Base-by-base conservation (phyloP, 2,113 vertebrate species). In the Prunella himalayana region DNA sequence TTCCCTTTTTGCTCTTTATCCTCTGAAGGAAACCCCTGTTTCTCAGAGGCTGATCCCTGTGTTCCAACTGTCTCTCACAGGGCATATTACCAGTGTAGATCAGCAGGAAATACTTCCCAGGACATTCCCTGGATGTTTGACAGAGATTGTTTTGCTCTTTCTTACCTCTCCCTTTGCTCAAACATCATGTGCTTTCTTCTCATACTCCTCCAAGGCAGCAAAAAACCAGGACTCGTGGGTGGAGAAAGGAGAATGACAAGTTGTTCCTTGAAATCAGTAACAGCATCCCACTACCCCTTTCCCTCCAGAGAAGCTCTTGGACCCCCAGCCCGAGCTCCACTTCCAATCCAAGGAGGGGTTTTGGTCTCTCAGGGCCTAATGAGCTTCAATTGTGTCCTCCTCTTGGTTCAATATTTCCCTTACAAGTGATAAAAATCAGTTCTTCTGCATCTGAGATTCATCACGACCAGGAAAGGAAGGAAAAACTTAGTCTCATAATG, bases 1-100 rank as follows among this genome's bases (percentile, higher is more conserved):
- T 31, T 57, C 45, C 11, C 23, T 31, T 25, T 77, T 51, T 53
- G 11, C 24, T 82, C 42, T 70, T 84, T 59, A 35, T 33, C 47
- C 22, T 73, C 47, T 59, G 84, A 86, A 70, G 76, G 41, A 76
- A 84, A 64, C 3, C 18, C 6, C 25, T 39, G 22, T 6, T 72
- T 79, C 60, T 51, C 56, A 78, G 69, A 57, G 39, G 21, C n/a
- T 24, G 37, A 13, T 76, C n/a, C 66, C 54, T 60, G 28, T 3
- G 42, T 31, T 72, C 54, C 64, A 49, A 4, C n/a, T 41, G n/a
- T 28, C 18, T 84, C 6, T 3, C 22, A 8, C 7, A 33, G 31
- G 24, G 7, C 2, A 1, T 18, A 6, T 27, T 1, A 30, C 17
- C 45, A 35, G 19, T 1, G 2, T 0, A 18, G n/a, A 45, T 13